Evolutionary conservation across 1,140 invertebrate species (phyloP), one percentile per base, ranked within the genome.

Genomic region (Listronotus oregonensis): DNA sequence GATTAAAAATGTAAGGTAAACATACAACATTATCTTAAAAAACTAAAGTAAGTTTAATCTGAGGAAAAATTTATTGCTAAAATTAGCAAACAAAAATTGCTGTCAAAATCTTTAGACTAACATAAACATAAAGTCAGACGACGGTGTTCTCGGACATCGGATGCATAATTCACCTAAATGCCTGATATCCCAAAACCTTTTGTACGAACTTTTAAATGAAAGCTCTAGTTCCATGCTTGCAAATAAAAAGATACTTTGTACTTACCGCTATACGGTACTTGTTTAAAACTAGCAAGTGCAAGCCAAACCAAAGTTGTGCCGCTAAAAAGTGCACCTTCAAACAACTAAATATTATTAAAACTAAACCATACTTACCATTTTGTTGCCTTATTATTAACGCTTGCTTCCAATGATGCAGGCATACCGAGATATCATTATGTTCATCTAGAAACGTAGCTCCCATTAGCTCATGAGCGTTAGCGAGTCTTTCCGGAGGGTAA

Each of bases 371-470:
- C 57, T 62, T 57, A 68, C 70, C 68, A 44, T 76, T 67, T 27
- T 67, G 70, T 60, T 75, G 64, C 67, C 88, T 79, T 55, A 90
- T 84, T 32, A 77, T 77, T 64, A 86, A 82, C 12, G 88, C 90
- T 55, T 82, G 82, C 21, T 84, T 83, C 91, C 91, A 93, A 70
- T 89, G 85, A 54, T 81, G 78, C 27, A 89, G 75, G 21, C 87
- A 85, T 12, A 81, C 81, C 59, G 84, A 81, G 1, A 87, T 85
- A 75, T 92, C 90, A 77, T 90, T 89, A 76, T 91, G 88, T 77
- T 92, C 90, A 77, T 95, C 92, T 12, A 94, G 82, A 79, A 89
- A 92, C 18, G 92, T 94, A 3, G 91, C 85, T 11, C 92, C 92
- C 73, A 95, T 87, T 58, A 96, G 78, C 77, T 95, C 93, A 73